A percentile compares a stretch with the other conserved stretches of the same genome.
phyloP scores from a whole-genome alignment of 1,140 invertebrate species.

The Drosophila lowei region DNA sequence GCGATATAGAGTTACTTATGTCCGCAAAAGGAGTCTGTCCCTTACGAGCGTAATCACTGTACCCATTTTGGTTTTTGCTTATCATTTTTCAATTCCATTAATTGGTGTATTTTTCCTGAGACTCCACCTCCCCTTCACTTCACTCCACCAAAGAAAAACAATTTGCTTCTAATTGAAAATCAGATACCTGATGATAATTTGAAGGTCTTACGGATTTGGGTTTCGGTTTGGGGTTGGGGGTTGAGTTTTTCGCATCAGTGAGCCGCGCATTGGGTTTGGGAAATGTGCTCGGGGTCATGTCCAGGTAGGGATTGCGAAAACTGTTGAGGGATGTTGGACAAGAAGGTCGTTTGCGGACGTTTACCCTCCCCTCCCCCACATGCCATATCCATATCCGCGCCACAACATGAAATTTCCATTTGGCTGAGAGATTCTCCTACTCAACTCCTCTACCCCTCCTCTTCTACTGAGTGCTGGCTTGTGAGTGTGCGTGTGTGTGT shows the following conservation, averaged over 20 bases:
- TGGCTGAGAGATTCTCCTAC: slow-evolving; percentile 37
- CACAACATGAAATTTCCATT: slow-evolving; percentile 55
- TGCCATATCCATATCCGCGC: slow-evolving; percentile 8
- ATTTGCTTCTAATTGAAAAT: slow-evolving; percentile 64
- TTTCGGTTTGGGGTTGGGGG: background rate
- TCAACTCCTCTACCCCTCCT: background rate
- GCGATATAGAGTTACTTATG: no score
- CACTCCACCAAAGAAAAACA: slow-evolving; percentile 25
- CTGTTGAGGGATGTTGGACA: slow-evolving; percentile 4
- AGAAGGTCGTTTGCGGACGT: slow-evolving; percentile 44
- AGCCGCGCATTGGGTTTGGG: slow-evolving; percentile 31
- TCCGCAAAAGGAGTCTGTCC: no score
- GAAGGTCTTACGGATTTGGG: slow-evolving; percentile 22
- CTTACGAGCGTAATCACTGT: no score
- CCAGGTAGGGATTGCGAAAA: slow-evolving; percentile 58
- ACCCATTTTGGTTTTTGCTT: no score
- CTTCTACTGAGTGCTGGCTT: no score
- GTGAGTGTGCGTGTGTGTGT: slow-evolving; percentile 7
- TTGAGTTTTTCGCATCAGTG: slow-evolving; percentile 45
- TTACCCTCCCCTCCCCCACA: slow-evolving; percentile 35
- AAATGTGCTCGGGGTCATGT: slow-evolving; percentile 18
- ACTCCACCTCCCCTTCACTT: background rate
- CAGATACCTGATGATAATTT: slow-evolving; percentile 55
- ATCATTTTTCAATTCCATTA: background rate
- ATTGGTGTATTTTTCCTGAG: background rate